Conservation (phyloP, 2,888 invertebrate genomes). For the Quadroppia sp. region DNA sequence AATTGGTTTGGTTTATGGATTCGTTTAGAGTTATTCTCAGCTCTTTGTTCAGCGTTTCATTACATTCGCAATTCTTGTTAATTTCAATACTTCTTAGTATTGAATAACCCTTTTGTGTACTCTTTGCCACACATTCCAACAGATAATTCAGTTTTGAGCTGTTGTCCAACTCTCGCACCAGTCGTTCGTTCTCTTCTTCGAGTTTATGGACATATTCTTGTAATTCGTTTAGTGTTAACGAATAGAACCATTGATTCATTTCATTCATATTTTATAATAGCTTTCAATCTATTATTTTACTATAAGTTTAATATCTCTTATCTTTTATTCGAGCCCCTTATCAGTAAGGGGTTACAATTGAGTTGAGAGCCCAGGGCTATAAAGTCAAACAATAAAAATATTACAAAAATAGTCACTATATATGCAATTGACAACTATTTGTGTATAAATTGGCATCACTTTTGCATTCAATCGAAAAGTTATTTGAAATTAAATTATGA, state of each 20-base stretch:
- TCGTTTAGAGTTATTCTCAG: slow-evolving; percentile 1
- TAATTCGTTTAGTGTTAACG: slow-evolving; percentile 18
- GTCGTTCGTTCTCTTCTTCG: slow-evolving; percentile 10
- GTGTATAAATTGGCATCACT: no score
- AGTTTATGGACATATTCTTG: slow-evolving; percentile 8
- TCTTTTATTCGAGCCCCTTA: no score
- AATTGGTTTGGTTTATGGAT: slow-evolving; percentile 9
- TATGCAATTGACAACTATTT: no score
- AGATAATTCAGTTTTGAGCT: background rate
- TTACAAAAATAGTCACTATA: no score
- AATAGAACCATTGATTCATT: slow-evolving; percentile 12
- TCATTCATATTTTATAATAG: slow-evolving; percentile 27
- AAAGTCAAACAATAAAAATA: no score
- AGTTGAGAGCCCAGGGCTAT: no score
- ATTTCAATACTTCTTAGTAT: slow-evolving; percentile 15
- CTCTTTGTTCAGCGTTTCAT: background rate
- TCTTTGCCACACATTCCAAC: slow-evolving; percentile 6
- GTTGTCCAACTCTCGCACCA: background rate
- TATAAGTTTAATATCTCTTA: no score
- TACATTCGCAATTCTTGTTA: slow-evolving; percentile 17
- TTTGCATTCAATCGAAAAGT: no score
- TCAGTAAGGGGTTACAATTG: no score
- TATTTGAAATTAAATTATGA: no score
- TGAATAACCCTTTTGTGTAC: slow-evolving; percentile 19
- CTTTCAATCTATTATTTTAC: no score